phyloP scores from a whole-genome alignment of 2,888 invertebrate genomes.

The Aleiodes alternator region DNA sequence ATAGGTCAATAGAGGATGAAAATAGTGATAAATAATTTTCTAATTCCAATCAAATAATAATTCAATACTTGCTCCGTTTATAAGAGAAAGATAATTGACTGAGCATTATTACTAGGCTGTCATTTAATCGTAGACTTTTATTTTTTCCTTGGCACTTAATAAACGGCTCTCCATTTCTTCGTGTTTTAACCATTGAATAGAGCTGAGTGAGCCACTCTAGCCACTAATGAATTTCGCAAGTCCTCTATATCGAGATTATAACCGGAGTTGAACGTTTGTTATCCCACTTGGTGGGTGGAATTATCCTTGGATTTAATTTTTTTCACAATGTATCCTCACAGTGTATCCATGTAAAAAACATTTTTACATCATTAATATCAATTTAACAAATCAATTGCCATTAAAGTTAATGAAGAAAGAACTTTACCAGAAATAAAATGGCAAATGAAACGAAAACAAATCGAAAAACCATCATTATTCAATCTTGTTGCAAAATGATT shows the following conservation, averaged over 20 bases:
- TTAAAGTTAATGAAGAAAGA: not conserved
- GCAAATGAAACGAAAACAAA: no score
- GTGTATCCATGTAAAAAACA: conserved; percentile 1
- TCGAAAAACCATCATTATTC: not conserved
- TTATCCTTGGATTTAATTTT: conserved; percentile 63
- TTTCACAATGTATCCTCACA: conserved; percentile 1
- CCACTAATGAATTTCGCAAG: conserved; percentile 54
- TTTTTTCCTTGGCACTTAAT: conserved; percentile 58
- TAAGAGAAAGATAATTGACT: no score
- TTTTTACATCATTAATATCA: conserved; percentile 4
- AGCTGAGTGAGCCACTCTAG: conserved; percentile 16
- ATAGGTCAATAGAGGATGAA: no score
- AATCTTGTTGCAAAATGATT: conserved; percentile 1
- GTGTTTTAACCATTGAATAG: no score
- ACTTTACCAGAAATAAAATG: no score
- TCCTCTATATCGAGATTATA: conserved; percentile 33
- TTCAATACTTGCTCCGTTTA: no score
- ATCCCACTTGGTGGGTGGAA: conserved; percentile 59
- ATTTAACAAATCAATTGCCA: not conserved
- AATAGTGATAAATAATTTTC: no score
- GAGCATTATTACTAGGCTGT: no score
- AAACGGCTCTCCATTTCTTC: conserved; percentile 34
- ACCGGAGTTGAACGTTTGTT: conserved; percentile 28
- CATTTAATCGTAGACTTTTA: not conserved
- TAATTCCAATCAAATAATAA: no score